Evolutionary conservation across 2,797 vertebrate species (phyloP).

Genomic region (Heterohyrax brucei): DNA sequence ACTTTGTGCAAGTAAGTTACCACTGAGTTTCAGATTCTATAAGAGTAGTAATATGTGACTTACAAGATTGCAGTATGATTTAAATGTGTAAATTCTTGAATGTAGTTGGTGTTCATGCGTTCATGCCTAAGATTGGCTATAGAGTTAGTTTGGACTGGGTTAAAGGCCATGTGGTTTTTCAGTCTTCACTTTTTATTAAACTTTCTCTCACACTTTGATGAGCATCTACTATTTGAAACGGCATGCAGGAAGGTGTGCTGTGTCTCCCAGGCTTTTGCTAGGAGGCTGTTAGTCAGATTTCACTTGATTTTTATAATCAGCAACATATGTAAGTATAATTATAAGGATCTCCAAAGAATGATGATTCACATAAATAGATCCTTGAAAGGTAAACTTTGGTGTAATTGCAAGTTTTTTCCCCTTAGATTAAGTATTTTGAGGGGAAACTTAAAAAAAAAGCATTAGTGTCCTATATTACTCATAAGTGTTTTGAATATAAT

Average conservation of each 20-base stretch:
- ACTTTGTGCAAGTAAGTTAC: not conserved
- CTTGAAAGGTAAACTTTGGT: conserved; percentile 60
- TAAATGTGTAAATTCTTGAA: not conserved
- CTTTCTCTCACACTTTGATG: not conserved
- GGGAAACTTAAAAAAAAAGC: conserved; percentile 38
- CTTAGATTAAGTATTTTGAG: conserved; percentile 33
- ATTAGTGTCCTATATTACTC: conserved; percentile 45
- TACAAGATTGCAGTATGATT: not conserved
- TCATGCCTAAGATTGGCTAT: not conserved
- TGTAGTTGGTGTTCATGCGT: not conserved
- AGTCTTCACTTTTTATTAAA: not conserved
- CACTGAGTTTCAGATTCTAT: conserved; percentile 1
- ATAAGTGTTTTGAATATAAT: conserved; percentile 51
- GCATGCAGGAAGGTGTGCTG: not conserved
- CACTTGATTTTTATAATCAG: conserved; percentile 63
- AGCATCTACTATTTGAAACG: conserved; percentile 5
- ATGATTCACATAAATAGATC: conserved; percentile 59
- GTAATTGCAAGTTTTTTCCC: not conserved
- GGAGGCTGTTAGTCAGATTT: conserved; percentile 55
- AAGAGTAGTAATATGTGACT: not conserved
- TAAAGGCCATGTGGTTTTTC: not conserved
- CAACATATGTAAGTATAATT: conserved; percentile 62
- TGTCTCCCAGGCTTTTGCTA: conserved; percentile 8
- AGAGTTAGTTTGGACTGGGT: not conserved
- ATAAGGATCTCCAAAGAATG: conserved; percentile 8